Conservation (phyloP, 2,888 invertebrate species). For the Drosophila helvetica region DNA sequence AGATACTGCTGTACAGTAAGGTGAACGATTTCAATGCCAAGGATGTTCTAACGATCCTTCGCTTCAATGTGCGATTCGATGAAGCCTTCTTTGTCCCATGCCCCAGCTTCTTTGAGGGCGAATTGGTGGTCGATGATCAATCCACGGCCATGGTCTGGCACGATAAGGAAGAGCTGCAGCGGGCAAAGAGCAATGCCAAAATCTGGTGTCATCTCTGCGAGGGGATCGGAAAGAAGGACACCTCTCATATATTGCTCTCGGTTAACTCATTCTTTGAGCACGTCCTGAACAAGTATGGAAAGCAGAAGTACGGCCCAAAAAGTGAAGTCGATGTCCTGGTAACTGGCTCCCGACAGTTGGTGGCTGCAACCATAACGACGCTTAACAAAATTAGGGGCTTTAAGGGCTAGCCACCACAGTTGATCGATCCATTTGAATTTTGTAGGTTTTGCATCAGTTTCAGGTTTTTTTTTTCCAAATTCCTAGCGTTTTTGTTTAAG, state of each 20-base stretch:
- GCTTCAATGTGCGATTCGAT: constrained; percentile 62
- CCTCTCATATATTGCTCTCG: constrained; percentile 55
- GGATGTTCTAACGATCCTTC: constrained; percentile 60
- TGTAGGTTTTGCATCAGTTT: too few relatives aligned
- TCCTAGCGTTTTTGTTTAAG: too few relatives aligned
- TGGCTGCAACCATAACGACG: constrained; percentile 53
- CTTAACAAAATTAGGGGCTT: constrained; percentile 49
- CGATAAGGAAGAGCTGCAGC: constrained; percentile 67
- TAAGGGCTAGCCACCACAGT: too few relatives aligned
- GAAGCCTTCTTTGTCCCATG: constrained; percentile 67
- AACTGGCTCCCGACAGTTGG: constrained; percentile 63
- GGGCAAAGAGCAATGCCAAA: constrained; percentile 63
- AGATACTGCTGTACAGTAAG: constrained; percentile 64
- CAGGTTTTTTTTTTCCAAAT: too few relatives aligned
- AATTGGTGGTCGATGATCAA: constrained; percentile 26
- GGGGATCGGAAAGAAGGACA: constrained; percentile 59
- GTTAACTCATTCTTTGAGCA: constrained; percentile 60
- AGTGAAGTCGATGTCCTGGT: constrained; percentile 66
- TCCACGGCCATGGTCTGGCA: constrained; percentile 52
- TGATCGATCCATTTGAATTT: too few relatives aligned
- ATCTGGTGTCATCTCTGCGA: constrained; percentile 68
- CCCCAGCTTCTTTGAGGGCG: constrained; percentile 61
- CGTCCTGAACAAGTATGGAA: constrained; percentile 59
- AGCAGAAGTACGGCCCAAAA: constrained; percentile 61
- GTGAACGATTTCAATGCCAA: constrained; percentile 71